Percentiles rank a stretch among this genome's conserved stretches.
These are phyloP conservation scores for Amiota mariae DNA, from an alignment of 2,888 invertebrate species.

Conservation along the genomic window DNA sequence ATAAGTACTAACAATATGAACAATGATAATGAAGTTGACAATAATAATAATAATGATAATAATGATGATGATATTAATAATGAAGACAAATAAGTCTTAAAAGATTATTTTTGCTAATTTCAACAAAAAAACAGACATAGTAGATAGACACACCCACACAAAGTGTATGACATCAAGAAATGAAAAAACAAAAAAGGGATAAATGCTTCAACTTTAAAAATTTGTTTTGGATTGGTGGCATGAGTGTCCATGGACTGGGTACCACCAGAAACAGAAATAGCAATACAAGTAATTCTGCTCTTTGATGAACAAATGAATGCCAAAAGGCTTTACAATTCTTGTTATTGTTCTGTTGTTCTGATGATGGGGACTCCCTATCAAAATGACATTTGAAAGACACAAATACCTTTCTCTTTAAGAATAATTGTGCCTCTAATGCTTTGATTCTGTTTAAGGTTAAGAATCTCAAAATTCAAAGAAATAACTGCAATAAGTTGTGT, in stretches of 20 bases:
- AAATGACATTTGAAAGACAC: not conserved
- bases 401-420: too few species aligned
- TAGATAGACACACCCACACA: constrained; percentile 21
- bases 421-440: too few species aligned
- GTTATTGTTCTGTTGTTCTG: not conserved
- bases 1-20: constrained; percentile 38
- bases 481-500: too few species aligned
- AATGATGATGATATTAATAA: not conserved
- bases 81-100: constrained; percentile 56
- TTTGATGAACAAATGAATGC: constrained; percentile 14
- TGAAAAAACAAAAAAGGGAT: too few species aligned
- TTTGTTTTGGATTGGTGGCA: too few species aligned
- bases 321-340: not conserved
- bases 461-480: too few species aligned
- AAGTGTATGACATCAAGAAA: constrained; percentile 32
- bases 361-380: not conserved
- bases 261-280: too few species aligned
- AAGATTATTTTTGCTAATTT: constrained; percentile 65
- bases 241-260: too few species aligned
- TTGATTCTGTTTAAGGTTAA: too few species aligned
- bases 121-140: constrained; percentile 28
- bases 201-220: too few species aligned
- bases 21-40: constrained; percentile 60
- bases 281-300: not conserved
- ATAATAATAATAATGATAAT: constrained; percentile 42